Base-by-base conservation (phyloP, 2,888 invertebrate species). In the Harmothoe impar region DNA sequence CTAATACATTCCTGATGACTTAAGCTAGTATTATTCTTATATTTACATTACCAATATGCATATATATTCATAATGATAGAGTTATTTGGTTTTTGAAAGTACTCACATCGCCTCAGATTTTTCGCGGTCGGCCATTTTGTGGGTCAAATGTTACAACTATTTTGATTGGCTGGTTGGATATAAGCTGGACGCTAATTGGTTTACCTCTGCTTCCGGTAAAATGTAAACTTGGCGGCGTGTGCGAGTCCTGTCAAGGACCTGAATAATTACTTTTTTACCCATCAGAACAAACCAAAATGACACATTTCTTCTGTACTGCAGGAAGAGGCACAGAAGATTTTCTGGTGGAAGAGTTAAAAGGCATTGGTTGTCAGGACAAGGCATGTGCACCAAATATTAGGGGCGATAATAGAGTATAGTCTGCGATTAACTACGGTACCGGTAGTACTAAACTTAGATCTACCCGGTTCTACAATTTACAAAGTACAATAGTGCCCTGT, bases 291-390 rank as follows among this genome's bases (percentile, higher is more conserved):
- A 7, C 15, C 62, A 77, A 89, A 68, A 89, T 68, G 29, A 43
- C n/a, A 33, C 62, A 89, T 33, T 89, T 89, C 89, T 81, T 81
- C 33, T 89, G 89, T 89, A 89, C 89, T 12, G 89, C 89, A 12
- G 89, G 89, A 3, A 56, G 89, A 68, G 89, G 89, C 20, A 68
- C 89, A n/a, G 89, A 89, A 68, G 43, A 25, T 15, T 89, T 89
- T 33, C 33, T 89, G 1, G 33, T 25, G 12, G 89, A 68, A 15
- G 89, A 89, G 62, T n/a, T 89, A 33, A 20, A 31, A 5, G 20
- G 35, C 10, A 81, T 15, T 3, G 54, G 25, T 35, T 33, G 43
- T 17, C 17, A n/a, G 1, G 0, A 20, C n/a, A n/a, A 81, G 81
- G 81, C 81, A 81, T 23, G 81, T 81, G 43, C 81, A 72, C 31